phyloP scores from a whole-genome alignment of 64 coral and sea anemone species.

The Catalaphyllia jardinei region DNA sequence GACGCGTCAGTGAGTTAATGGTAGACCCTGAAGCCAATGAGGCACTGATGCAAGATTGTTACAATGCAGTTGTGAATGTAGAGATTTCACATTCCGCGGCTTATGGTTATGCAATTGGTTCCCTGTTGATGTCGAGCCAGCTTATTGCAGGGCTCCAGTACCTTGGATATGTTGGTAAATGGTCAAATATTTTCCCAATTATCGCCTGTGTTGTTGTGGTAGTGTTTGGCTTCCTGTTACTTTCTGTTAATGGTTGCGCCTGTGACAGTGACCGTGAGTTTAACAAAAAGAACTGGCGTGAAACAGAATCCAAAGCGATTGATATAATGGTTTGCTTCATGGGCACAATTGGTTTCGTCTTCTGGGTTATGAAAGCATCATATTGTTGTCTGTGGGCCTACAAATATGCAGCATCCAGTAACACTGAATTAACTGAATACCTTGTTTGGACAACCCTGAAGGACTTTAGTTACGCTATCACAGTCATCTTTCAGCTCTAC shows the following conservation, averaged over 20 bases:
- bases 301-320: slow-evolving; percentile 86
- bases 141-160: slow-evolving; percentile 78
- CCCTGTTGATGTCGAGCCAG: slow-evolving; percentile 51
- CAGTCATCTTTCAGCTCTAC: slow-evolving; percentile 76
- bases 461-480: slow-evolving; percentile 41
- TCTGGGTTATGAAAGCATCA: slow-evolving; percentile 78
- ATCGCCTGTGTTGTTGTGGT: slow-evolving; percentile 56
- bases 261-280: neutral
- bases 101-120: slow-evolving; percentile 75
- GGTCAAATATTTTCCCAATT: slow-evolving; percentile 85
- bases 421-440: slow-evolving; percentile 7
- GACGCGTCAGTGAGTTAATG: neutral
- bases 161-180: slow-evolving; percentile 68
- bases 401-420: neutral
- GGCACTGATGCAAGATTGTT: slow-evolving; percentile 5
- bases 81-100: slow-evolving; percentile 64
- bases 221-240: slow-evolving; percentile 57
- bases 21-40: slow-evolving; percentile 12
- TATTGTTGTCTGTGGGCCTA: slow-evolving; percentile 55
- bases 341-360: slow-evolving; percentile 66
- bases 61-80: slow-evolving; percentile 17
- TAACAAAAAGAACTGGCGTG: slow-evolving; percentile 58
- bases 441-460: slow-evolving; percentile 71
- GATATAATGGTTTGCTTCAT: slow-evolving; percentile 89
- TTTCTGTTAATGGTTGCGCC: slow-evolving; percentile 3